Conservation (phyloP, 2,888 invertebrate genomes). For the Tipula unca region DNA sequence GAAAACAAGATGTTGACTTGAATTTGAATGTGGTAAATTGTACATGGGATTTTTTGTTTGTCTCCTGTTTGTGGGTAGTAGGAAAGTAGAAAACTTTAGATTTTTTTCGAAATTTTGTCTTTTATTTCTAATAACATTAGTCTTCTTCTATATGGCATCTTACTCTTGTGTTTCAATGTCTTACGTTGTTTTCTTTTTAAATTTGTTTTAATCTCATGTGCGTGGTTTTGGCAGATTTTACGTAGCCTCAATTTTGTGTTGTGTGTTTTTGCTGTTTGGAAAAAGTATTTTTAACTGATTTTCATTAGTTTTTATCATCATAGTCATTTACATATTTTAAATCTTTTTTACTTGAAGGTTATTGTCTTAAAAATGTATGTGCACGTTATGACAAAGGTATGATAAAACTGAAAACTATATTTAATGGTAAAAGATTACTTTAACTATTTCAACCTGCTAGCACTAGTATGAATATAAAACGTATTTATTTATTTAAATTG, state of each 20-base stretch:
- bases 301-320: neutral
- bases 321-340: neutral
- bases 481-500: neutral
- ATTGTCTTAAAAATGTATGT: too few relatives aligned
- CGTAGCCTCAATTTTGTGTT: neutral
- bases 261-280: neutral
- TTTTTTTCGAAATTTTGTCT: neutral
- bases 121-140: neutral
- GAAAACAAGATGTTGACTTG: neutral
- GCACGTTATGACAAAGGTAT: too few relatives aligned
- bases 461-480: neutral
- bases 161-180: neutral
- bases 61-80: neutral
- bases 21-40: neutral
- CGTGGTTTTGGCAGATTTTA: neutral
- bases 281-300: neutral
- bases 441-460: too few relatives aligned
- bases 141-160: neutral
- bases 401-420: too few relatives aligned
- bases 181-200: too few relatives aligned
- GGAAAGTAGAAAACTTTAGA: neutral
- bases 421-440: too few relatives aligned
- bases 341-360: neutral
- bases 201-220: neutral
- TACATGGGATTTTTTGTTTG: neutral